Percentiles rank a stretch among this genome's conserved stretches.
Conservation (phyloP, 1,140 invertebrate species). For the Xylocopa sonorina region DNA sequence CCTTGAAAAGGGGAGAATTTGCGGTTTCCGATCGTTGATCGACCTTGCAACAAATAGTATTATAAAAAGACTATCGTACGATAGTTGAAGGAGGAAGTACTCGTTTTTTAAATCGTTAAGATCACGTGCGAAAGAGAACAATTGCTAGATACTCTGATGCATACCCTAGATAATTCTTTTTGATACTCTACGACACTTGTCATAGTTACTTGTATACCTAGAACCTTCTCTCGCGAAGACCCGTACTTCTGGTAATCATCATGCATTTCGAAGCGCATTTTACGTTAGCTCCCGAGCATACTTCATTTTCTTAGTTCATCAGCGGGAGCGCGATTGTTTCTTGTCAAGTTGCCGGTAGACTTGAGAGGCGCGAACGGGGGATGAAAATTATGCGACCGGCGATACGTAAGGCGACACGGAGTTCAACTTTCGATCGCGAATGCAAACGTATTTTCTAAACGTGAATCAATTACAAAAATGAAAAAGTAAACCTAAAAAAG, state of each 20-base stretch:
- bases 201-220: slow-evolving; percentile 49
- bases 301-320: slow-evolving; percentile 1
- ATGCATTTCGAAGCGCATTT: slow-evolving; percentile 46
- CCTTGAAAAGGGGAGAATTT: not conserved
- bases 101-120: slow-evolving; percentile 6
- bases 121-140: not conserved
- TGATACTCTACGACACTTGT: slow-evolving; percentile 62
- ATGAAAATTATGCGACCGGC: slow-evolving; percentile 3
- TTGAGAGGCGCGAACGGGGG: not conserved
- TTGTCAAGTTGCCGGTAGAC: not conserved
- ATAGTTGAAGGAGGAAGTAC: slow-evolving; percentile 2
- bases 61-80: slow-evolving; percentile 45
- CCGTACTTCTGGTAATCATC: slow-evolving; percentile 3
- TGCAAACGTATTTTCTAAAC: slow-evolving; percentile 27
- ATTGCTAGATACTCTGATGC: not conserved
- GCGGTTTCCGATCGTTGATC: slow-evolving; percentile 3
- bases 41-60: slow-evolving; percentile 43
- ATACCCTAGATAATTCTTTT: slow-evolving; percentile 51
- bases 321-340: not conserved
- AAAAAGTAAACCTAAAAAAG: not conserved
- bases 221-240: slow-evolving; percentile 24
- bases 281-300: not conserved
- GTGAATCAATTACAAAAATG: not conserved
- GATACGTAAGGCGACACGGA: slow-evolving; percentile 31
- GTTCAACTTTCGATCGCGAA: slow-evolving; percentile 25